Percentiles rank a stretch among this genome's conserved stretches.
These are phyloP conservation scores for Agapornis roseicollis DNA, from an alignment of 2,113 vertebrate species.

Conservation along the genomic window DNA sequence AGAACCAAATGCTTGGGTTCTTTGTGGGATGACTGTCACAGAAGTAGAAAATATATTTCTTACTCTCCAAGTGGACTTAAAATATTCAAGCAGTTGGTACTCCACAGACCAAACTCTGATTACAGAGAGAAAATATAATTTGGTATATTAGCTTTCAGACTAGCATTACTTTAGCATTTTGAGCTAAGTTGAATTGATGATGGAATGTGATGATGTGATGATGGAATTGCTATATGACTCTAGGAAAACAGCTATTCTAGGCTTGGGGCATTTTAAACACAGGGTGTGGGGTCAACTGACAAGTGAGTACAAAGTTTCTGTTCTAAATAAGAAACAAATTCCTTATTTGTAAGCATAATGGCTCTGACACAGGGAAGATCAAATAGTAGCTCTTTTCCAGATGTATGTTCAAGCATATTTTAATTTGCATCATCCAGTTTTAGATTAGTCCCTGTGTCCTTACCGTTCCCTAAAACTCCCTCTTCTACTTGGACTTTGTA, in stretches of 20 bases:
- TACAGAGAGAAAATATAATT: not conserved
- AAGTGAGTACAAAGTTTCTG: not conserved
- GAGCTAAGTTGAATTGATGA: not conserved
- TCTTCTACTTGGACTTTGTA: not conserved
- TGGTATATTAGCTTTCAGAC: not conserved
- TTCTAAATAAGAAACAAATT: not conserved
- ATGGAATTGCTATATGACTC: not conserved
- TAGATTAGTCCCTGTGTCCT: not conserved
- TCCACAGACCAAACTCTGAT: not conserved
- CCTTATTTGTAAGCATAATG: not conserved
- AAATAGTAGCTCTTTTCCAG: not conserved
- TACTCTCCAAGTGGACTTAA: not conserved
- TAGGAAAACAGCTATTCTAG: constrained; percentile 1
- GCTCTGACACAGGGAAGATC: not conserved
- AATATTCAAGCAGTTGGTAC: not conserved
- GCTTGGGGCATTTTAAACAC: not conserved
- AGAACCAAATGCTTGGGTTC: not conserved
- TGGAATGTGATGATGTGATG: too few species aligned
- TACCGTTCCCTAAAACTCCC: not conserved
- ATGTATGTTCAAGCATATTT: not conserved
- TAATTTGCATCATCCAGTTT: not conserved
- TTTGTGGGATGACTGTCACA: constrained; percentile 8
- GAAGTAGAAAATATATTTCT: constrained; percentile 5
- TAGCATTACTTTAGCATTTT: not conserved
- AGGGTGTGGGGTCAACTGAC: not conserved